These are phyloP conservation scores for Syrphus vitripennis DNA, from an alignment of 2,888 invertebrate genomes.

Conservation along the genomic window DNA sequence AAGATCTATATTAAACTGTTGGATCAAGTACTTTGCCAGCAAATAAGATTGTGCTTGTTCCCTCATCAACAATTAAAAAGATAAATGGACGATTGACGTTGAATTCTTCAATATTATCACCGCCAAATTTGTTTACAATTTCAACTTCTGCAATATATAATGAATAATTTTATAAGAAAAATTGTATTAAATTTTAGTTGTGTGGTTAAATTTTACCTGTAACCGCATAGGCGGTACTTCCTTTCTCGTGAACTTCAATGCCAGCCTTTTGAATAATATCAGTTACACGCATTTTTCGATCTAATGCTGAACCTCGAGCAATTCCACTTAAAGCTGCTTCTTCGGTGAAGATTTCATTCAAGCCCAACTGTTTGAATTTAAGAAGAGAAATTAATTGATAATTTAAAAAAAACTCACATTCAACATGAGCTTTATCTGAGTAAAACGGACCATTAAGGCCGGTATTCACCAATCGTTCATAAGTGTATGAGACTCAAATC, in stretches of 20 bases:
- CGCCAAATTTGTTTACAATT: constrained; percentile 88
- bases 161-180: background rate
- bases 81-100: constrained; percentile 89
- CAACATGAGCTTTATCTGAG: too few species aligned
- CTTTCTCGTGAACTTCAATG: constrained; percentile 89
- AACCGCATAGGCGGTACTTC: constrained; percentile 87
- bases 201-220: constrained; percentile 82
- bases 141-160: constrained; percentile 82
- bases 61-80: constrained; percentile 90
- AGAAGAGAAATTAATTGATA: background rate
- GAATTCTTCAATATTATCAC: constrained; percentile 83
- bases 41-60: constrained; percentile 87
- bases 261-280: constrained; percentile 89
- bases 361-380: constrained; percentile 84
- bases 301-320: constrained; percentile 82
- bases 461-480: too few species aligned
- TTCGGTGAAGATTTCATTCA: constrained; percentile 87
- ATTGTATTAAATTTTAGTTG: too few species aligned
- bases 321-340: constrained; percentile 88
- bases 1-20: constrained; percentile 72
- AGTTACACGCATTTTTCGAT: constrained; percentile 84
- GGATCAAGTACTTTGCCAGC: constrained; percentile 89
- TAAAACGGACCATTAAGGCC: too few species aligned
- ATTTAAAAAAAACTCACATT: too few species aligned
- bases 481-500: too few species aligned